Evolutionary conservation across 2,797 vertebrate genomes (phyloP).

Genomic region (Pangasius krempfi): DNA sequence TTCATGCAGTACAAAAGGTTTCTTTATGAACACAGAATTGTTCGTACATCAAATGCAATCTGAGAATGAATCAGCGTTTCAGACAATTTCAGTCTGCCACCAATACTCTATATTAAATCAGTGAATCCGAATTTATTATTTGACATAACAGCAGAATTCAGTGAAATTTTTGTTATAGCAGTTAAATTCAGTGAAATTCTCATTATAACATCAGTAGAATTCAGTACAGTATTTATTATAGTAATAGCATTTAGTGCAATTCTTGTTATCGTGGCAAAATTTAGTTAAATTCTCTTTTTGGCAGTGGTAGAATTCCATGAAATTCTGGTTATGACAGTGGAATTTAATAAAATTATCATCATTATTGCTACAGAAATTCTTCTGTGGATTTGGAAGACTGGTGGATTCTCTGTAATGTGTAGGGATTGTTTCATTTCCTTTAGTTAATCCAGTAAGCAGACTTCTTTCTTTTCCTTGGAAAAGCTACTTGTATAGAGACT

Average conservation of each 20-base stretch:
- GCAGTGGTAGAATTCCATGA: background rate
- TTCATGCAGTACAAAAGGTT: background rate
- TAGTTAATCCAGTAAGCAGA: background rate
- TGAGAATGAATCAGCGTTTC: background rate
- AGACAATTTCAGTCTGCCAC: background rate
- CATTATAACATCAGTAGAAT: background rate
- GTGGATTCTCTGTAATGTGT: background rate
- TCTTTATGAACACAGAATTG: background rate
- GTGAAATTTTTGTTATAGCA: background rate
- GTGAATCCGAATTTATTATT: too few species aligned
- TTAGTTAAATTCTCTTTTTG: background rate
- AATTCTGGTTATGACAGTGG: background rate
- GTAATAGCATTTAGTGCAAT: background rate
- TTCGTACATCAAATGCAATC: background rate
- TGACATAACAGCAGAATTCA: background rate
- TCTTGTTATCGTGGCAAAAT: background rate
- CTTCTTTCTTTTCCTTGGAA: background rate
- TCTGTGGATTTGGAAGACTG: background rate
- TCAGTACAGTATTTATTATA: background rate
- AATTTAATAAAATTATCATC: background rate
- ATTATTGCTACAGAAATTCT: background rate
- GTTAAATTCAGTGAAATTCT: background rate
- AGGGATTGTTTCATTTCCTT: background rate
- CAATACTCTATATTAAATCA: background rate
- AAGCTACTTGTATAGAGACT: background rate